A percentile compares a stretch with the other conserved stretches of the same genome.
These are phyloP conservation scores for Catocala sponsa DNA, from an alignment of 2,888 invertebrate species.

Conservation along the genomic window DNA sequence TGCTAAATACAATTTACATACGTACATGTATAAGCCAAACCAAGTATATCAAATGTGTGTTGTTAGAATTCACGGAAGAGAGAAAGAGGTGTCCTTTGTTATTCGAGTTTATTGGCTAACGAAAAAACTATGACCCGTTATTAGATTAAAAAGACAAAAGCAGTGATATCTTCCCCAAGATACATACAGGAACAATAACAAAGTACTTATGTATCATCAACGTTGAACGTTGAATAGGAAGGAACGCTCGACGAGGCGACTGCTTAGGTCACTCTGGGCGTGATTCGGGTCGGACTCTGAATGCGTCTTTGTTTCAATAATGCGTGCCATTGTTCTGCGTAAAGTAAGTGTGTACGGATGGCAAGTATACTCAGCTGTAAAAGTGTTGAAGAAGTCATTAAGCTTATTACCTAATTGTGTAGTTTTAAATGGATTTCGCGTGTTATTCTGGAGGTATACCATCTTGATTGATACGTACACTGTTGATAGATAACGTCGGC, in stretches of 20 bases:
- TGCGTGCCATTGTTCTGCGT: constrained; percentile 46
- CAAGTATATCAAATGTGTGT: neutral
- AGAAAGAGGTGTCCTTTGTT: no score
- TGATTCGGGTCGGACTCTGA: constrained; percentile 49
- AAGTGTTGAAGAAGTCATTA: neutral
- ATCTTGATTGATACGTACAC: no score
- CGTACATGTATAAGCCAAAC: neutral
- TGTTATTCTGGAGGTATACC: no score
- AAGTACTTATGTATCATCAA: neutral
- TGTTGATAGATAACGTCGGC: no score
- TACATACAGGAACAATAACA: constrained; percentile 1
- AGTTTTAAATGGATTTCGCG: no score
- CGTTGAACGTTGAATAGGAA: constrained; percentile 4
- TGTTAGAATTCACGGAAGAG: neutral
- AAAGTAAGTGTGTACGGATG: constrained; percentile 28
- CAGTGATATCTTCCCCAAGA: neutral
- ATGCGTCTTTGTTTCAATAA: constrained; percentile 55
- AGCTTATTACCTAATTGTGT: no score
- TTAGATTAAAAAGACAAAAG: neutral
- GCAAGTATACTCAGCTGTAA: constrained; percentile 2
- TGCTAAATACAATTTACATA: neutral
- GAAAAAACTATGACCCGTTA: no score
- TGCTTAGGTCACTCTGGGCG: constrained; percentile 41
- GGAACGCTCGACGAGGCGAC: constrained; percentile 6
- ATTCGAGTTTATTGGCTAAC: no score